phyloP scores from a whole-genome alignment of 2,113 vertebrate species.

The Archilochus colubris region DNA sequence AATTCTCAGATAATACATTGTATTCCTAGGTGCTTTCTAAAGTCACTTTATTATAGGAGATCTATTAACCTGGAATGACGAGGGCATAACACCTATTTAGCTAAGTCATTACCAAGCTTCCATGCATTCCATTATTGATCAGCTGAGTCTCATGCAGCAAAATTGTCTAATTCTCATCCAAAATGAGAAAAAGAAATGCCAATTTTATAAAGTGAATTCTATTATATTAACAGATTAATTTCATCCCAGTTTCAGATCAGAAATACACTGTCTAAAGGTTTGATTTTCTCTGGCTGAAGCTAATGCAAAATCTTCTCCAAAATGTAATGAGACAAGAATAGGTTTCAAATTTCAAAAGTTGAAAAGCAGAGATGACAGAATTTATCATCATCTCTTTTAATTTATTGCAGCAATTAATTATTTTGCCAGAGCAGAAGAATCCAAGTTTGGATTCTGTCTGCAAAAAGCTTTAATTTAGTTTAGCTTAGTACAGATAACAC shows the following conservation, averaged over 20 bases:
- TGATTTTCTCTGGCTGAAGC: not conserved
- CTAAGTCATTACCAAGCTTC: not conserved
- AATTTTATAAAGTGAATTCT: not conserved
- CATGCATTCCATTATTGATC: not conserved
- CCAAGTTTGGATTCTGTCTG: not conserved
- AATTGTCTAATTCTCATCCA: not conserved
- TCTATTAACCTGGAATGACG: not conserved
- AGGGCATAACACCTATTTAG: not conserved
- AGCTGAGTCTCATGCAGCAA: not conserved
- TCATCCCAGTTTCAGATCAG: not conserved
- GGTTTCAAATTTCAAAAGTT: conserved; percentile 26
- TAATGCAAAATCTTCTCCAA: not conserved
- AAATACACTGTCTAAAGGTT: not conserved
- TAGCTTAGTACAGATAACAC: not conserved
- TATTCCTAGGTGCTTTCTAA: not conserved
- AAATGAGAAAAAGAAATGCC: not conserved
- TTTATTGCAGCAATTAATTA: conserved; percentile 23
- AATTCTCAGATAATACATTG: not conserved
- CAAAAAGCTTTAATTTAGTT: not conserved
- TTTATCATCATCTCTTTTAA: conserved; percentile 19
- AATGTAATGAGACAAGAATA: not conserved
- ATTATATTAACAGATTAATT: not conserved
- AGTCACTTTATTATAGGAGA: not conserved
- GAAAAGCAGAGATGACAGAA: conserved; percentile 19
- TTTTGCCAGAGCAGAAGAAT: conserved; percentile 45